These are phyloP conservation scores for Sterrhoptilus dennistouni DNA, from an alignment of 2,113 vertebrate species.

Conservation along the genomic window DNA sequence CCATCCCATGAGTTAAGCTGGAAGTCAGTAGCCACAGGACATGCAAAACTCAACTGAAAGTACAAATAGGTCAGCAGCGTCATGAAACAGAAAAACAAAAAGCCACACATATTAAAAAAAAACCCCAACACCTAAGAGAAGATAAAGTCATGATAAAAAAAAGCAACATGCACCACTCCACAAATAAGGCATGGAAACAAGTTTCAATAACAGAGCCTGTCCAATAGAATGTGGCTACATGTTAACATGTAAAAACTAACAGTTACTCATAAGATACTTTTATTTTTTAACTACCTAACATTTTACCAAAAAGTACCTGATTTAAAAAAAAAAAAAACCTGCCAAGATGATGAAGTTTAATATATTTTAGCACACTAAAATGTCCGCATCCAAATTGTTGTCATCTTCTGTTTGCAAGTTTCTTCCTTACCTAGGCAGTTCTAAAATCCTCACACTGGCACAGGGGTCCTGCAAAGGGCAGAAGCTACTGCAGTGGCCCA, in stretches of 20 bases:
- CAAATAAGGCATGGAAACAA: neutral
- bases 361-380: neutral
- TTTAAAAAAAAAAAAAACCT: no score
- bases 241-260: neutral
- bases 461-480: neutral
- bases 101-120: neutral
- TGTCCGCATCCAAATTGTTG: neutral
- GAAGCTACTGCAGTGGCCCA: neutral
- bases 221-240: neutral
- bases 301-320: neutral
- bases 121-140: neutral
- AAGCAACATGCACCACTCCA: neutral
- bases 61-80: neutral
- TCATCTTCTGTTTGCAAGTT: neutral
- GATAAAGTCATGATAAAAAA: neutral
- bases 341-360: neutral
- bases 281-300: neutral
- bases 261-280: neutral
- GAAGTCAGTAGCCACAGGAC: neutral
- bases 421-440: neutral
- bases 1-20: neutral
- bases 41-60: neutral
- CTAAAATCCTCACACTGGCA: neutral
- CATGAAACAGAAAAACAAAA: neutral
- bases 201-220: neutral